Conservation (phyloP, 2,888 invertebrate genomes). For the Lysandra bellargus region DNA sequence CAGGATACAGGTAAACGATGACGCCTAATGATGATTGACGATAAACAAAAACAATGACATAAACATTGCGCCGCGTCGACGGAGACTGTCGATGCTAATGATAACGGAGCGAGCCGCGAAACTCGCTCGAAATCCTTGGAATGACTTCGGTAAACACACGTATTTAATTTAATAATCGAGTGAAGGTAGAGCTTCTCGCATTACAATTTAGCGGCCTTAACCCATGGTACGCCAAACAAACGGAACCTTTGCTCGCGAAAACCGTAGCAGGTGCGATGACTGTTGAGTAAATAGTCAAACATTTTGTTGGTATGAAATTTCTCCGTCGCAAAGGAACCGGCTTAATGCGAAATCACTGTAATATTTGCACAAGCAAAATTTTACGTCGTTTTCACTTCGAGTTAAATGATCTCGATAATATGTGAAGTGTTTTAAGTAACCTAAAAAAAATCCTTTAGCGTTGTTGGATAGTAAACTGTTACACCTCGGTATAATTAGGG, state of each 20-base stretch:
- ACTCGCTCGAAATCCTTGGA: conserved; percentile 51
- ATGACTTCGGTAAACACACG: conserved; percentile 45
- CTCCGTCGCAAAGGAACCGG: conserved; percentile 67
- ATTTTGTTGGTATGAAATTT: conserved; percentile 46
- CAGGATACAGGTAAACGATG: conserved; percentile 80
- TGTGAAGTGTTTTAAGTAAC: conserved; percentile 12
- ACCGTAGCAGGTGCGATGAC: neutral
- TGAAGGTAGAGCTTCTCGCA: conserved; percentile 45
- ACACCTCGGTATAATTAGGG: conserved; percentile 12
- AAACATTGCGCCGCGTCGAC: conserved; percentile 60
- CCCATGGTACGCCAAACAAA: conserved; percentile 46
- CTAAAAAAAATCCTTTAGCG: conserved; percentile 27
- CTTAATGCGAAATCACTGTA: conserved; percentile 62
- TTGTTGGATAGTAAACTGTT: conserved; percentile 35
- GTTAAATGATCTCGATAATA: neutral
- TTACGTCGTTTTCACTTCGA: conserved; percentile 60
- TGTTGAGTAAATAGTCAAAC: neutral
- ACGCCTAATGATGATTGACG: conserved; percentile 32
- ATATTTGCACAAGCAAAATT: conserved; percentile 67
- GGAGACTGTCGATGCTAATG: conserved; percentile 62
- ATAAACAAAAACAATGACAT: conserved; percentile 54
- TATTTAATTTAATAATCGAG: conserved; percentile 49
- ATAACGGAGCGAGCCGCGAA: conserved; percentile 56
- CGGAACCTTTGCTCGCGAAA: conserved; percentile 16
- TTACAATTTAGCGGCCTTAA: conserved; percentile 58